Percentiles rank a stretch among this genome's conserved stretches.
Evolutionary conservation across 2,113 vertebrate genomes (phyloP).

Genomic region (Grammomys dolichurus): DNA sequence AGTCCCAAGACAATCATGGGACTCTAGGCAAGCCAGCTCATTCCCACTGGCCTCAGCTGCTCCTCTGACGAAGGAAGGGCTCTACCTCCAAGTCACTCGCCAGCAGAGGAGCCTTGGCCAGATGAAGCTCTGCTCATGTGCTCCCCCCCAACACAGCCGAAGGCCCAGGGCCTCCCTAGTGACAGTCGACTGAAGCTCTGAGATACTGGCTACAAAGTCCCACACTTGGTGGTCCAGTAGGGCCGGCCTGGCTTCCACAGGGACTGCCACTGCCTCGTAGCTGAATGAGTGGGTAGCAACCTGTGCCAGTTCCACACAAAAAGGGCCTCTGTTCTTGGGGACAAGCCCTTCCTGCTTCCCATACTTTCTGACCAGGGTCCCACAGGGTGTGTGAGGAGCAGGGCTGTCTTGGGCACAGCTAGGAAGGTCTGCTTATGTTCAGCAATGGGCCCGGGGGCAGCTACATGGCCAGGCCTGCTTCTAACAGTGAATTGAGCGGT

Average conservation of each 20-base stretch:
- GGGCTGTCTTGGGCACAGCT: not conserved
- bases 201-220: not conserved
- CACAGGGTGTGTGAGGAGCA: not conserved
- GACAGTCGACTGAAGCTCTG: not conserved
- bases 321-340: not conserved
- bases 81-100: not conserved
- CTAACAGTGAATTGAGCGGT: not conserved
- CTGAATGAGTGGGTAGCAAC: rapidly evolving
- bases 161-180: not conserved
- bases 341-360: not conserved
- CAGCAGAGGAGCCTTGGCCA: not conserved
- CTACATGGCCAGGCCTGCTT: not conserved
- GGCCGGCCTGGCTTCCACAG: not conserved
- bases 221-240: not conserved
- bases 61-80: not conserved
- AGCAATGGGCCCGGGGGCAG: not conserved
- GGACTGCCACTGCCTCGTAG: not conserved
- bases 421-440: not conserved
- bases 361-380: not conserved
- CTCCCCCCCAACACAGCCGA: not conserved
- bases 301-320: not conserved
- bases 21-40: not conserved
- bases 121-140: not conserved
- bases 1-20: not conserved
- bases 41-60: not conserved